Percentiles rank a stretch among this genome's conserved stretches.
phyloP scores from a whole-genome alignment of 2,113 vertebrate genomes.

The Numenius arquata region DNA sequence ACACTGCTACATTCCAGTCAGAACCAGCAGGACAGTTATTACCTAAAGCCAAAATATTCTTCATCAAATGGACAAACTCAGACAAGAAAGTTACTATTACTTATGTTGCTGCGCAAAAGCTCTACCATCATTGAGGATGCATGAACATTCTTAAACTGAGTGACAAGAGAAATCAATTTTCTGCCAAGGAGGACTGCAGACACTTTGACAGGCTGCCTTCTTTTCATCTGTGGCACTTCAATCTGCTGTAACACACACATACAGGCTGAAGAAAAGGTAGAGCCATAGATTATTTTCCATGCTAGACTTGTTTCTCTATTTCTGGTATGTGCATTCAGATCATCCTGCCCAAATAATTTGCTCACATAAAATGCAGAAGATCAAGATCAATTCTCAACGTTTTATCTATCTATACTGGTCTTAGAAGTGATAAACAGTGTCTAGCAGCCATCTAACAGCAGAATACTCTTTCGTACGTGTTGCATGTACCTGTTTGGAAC shows the following conservation, averaged over 20 bases:
- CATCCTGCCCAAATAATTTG: not conserved
- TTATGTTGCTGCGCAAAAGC: not conserved
- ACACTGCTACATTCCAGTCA: not conserved
- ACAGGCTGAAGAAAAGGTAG: not conserved
- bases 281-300: not conserved
- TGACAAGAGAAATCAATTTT: conserved; percentile 17
- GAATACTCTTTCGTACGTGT: not conserved
- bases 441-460: not conserved
- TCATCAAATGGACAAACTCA: not conserved
- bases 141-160: not conserved
- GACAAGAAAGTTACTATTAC: not conserved
- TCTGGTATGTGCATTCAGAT: not conserved
- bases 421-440: not conserved
- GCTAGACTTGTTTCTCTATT: not conserved
- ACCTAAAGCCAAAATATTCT: not conserved
- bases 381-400: not conserved
- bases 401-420: not conserved
- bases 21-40: not conserved
- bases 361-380: not conserved
- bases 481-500: not conserved
- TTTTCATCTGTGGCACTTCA: not conserved
- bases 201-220: not conserved
- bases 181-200: not conserved
- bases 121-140: not conserved
- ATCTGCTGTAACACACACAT: not conserved